These are phyloP conservation scores for Syngnathus acus DNA, from an alignment of 2,797 vertebrate genomes.

Conservation along the genomic window DNA sequence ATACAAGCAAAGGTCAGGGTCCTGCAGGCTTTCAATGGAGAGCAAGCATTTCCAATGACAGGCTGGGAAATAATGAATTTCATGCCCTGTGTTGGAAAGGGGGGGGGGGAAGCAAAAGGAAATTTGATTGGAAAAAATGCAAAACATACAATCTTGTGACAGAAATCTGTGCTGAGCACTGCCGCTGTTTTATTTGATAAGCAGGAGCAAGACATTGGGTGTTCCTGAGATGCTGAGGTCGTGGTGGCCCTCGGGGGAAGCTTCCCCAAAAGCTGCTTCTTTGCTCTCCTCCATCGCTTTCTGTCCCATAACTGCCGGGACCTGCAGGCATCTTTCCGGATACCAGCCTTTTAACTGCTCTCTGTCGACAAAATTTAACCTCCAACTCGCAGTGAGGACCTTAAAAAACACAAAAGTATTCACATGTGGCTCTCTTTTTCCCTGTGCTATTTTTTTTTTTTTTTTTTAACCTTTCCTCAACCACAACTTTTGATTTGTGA, in stretches of 20 bases:
- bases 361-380: constrained; percentile 12
- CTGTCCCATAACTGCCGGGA: constrained; percentile 14
- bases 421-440: neutral
- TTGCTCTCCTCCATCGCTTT: constrained; percentile 19
- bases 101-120: neutral
- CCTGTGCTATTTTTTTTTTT: neutral
- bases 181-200: constrained; percentile 12
- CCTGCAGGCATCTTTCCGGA: constrained; percentile 1
- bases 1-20: constrained; percentile 64
- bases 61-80: constrained; percentile 49
- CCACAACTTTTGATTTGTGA: constrained; percentile 41
- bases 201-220: constrained; percentile 14
- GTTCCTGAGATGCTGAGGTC: constrained; percentile 39
- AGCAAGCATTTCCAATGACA: constrained; percentile 44
- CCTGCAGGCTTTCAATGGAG: constrained; percentile 45
- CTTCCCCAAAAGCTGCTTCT: constrained; percentile 25
- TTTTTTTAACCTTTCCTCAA: neutral
- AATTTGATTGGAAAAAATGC: constrained; percentile 26
- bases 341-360: neutral
- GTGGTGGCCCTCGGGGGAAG: constrained; percentile 25
- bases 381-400: neutral
- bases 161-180: constrained; percentile 2
- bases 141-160: constrained; percentile 5
- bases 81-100: constrained; percentile 26
- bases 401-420: neutral